Evolutionary conservation across 2,888 invertebrate genomes (phyloP), one percentile per base, ranked within the genome.

Genomic region (Unio delphinus): DNA sequence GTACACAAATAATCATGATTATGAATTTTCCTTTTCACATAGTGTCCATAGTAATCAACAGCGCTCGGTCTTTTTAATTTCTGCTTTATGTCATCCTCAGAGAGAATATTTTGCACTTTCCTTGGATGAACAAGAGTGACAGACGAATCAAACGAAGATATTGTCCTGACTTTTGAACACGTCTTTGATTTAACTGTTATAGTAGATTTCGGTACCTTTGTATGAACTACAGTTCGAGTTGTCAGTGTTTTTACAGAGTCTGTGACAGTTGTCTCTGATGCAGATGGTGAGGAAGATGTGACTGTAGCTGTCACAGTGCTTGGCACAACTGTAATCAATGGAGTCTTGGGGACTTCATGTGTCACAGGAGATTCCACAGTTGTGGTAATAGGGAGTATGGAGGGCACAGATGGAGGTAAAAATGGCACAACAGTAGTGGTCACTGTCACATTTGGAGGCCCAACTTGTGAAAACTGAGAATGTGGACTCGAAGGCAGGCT

Each of bases 21-120:
- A 61, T 80, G 72, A 45, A 80, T 74, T 75, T 80, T 85, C 70
- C 79, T 79, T 65, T 80, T 80, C 55, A 80, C 81, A 73, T 80
- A 79, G 54, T 73, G 79, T 18, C 81, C 77, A 69, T 86, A 87
- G 65, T 78, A 81, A 55, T 82, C 78, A 57, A 81, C 79, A 73
- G 86, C 83, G 69, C 83, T 81, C 70, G 85, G 83, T 54, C 81
- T 83, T 75, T 85, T 86, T 59, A 89, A 75, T 75, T 83, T 85
- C 60, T 78, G 78, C 72, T 80, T 83, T 17, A 84, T 80, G 63
- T 85, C 86, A 68, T 79, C 80, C 65, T 85, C 85, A 54, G 85
- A 79, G 30, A 87, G 65, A 8, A 86, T 70, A 68, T 83, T 79
- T 63, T 80, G 80, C 4, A 84, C 74, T 75, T 83, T 80, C 45